Evolutionary conservation across 2,888 invertebrate genomes (phyloP).

Genomic region (Peribatodes rhomboidaria): DNA sequence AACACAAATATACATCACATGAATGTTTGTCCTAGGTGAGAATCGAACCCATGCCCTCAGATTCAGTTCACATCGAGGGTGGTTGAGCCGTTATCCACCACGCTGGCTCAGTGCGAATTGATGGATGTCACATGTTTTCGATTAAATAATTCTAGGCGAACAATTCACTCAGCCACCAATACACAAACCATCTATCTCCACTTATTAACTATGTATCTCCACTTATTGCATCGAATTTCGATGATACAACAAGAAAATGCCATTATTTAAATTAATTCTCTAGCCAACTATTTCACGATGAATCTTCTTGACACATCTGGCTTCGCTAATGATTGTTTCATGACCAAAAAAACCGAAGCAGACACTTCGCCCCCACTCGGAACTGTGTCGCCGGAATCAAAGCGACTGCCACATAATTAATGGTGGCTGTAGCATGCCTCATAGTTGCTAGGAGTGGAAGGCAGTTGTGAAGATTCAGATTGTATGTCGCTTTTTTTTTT

Average conservation of each 20-base stretch:
- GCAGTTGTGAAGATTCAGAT: conserved; percentile 14
- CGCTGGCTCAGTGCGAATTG: too few relatives aligned
- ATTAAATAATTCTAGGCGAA: too few relatives aligned
- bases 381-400: conserved; percentile 26
- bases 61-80: too few relatives aligned
- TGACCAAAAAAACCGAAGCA: conserved; percentile 20
- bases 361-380: conserved; percentile 26
- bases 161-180: too few relatives aligned
- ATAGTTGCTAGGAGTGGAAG: conserved; percentile 5
- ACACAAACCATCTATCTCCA: too few relatives aligned
- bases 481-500: neutral
- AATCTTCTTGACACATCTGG: conserved; percentile 8
- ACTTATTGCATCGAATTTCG: neutral
- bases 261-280: neutral
- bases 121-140: too few relatives aligned
- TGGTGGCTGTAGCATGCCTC: conserved; percentile 11
- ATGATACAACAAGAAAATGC: neutral
- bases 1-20: too few relatives aligned
- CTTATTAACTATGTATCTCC: too few relatives aligned
- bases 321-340: conserved; percentile 20
- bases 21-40: too few relatives aligned
- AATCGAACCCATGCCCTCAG: too few relatives aligned
- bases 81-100: too few relatives aligned
- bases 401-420: conserved; percentile 36
- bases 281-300: conserved; percentile 3